Conservation (phyloP, 2,797 vertebrate species). For the Amblyopsis hoosieri region DNA sequence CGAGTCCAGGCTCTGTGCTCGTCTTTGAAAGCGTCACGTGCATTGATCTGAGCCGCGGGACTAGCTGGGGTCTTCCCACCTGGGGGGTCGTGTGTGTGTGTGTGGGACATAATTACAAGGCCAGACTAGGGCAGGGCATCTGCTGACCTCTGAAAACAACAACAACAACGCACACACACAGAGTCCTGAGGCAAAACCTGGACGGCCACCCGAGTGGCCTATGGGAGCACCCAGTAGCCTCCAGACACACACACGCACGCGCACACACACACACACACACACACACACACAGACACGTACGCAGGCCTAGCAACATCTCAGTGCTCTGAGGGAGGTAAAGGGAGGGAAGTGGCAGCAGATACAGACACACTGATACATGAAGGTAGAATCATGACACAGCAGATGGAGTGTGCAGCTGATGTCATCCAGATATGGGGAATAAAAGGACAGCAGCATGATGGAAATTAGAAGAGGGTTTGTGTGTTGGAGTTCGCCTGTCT, state of each 20-base stretch:
- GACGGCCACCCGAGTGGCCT: conserved; percentile 51
- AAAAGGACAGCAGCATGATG: neutral
- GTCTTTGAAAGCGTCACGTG: conserved; percentile 90
- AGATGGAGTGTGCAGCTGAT: too few relatives aligned
- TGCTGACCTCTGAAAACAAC: conserved; percentile 64
- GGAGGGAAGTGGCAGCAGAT: neutral
- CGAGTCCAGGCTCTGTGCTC: conserved; percentile 82
- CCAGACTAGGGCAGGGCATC: conserved; percentile 58
- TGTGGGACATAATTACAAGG: conserved; percentile 75
- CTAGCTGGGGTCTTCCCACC: conserved; percentile 82
- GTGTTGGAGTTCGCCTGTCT: conserved; percentile 10
- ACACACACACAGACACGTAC: neutral
- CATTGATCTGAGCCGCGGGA: conserved; percentile 91
- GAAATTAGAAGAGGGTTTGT: neutral
- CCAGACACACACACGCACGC: neutral
- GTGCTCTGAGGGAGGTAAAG: neutral
- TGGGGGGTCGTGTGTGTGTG: conserved; percentile 63
- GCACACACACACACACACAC: neutral
- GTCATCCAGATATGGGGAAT: too few relatives aligned
- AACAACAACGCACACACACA: conserved; percentile 47
- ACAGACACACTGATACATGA: conserved; percentile 30
- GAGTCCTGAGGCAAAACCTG: conserved; percentile 70
- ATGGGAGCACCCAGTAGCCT: conserved; percentile 59
- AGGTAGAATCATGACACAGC: neutral
- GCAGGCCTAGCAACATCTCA: neutral